A percentile compares a stretch with the other conserved stretches of the same genome.
These are phyloP conservation scores for Athalia rosae DNA, from an alignment of 2,888 invertebrate species.

Conservation along the genomic window DNA sequence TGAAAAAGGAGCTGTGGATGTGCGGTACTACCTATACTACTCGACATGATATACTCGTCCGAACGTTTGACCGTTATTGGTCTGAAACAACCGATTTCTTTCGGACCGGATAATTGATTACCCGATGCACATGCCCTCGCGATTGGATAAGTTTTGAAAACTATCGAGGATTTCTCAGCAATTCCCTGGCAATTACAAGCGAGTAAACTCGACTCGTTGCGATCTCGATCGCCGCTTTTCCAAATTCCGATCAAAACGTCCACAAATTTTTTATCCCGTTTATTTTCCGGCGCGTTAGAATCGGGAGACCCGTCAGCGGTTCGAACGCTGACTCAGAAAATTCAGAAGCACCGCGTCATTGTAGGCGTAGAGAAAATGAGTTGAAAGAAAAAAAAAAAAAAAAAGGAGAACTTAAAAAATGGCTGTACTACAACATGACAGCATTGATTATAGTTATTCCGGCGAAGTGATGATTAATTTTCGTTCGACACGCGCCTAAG, in stretches of 20 bases:
- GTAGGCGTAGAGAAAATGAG: no score
- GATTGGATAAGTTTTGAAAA: background rate
- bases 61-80: constrained; percentile 8
- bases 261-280: background rate
- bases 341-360: background rate
- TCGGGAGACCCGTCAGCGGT: background rate
- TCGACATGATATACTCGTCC: constrained; percentile 25
- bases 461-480: constrained; percentile 5
- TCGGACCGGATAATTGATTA: constrained; percentile 26
- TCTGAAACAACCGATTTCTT: constrained; percentile 24
- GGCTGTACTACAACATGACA: background rate
- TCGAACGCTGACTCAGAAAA: no score
- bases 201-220: background rate
- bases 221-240: background rate
- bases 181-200: constrained; percentile 11
- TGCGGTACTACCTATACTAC: background rate
- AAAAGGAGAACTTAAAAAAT: background rate
- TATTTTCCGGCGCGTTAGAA: background rate
- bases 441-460: constrained; percentile 24
- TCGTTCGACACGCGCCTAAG: constrained; percentile 20
- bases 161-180: constrained; percentile 22
- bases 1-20: no score
- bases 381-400: background rate
- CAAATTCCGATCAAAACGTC: background rate
- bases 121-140: background rate